phyloP scores from a whole-genome alignment of 2,797 vertebrate genomes.

The Gallinago nigripennis region DNA sequence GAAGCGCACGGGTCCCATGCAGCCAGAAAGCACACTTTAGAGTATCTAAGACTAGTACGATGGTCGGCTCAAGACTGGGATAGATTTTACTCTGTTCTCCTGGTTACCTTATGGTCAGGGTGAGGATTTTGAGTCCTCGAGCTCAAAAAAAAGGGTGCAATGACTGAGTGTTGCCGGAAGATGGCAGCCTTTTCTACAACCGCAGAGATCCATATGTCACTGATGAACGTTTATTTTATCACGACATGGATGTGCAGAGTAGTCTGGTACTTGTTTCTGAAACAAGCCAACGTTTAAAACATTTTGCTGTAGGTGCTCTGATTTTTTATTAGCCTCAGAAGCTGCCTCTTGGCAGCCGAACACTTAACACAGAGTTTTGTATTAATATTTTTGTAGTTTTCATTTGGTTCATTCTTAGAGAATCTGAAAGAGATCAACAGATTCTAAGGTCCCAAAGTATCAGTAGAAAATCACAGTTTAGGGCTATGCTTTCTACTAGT shows the following conservation, averaged over 20 bases:
- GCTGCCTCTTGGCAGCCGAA: background rate
- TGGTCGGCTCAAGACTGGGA: background rate
- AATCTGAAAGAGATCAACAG: background rate
- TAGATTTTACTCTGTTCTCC: background rate
- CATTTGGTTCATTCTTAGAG: background rate
- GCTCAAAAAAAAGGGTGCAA: background rate
- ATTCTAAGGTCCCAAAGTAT: background rate
- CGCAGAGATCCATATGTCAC: fast-evolving
- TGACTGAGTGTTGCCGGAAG: background rate
- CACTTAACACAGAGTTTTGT: background rate
- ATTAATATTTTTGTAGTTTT: background rate
- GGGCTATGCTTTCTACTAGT: background rate
- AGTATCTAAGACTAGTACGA: background rate
- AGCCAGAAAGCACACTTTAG: background rate
- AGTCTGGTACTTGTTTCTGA: background rate
- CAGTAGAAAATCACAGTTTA: background rate
- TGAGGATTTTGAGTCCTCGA: background rate
- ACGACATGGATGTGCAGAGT: background rate
- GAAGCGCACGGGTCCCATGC: background rate
- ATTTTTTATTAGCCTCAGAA: background rate
- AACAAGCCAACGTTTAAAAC: background rate
- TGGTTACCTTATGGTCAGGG: background rate
- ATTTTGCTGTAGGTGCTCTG: background rate
- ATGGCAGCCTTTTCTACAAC: background rate
- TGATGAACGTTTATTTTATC: background rate